A percentile compares a stretch with the other conserved stretches of the same genome.
Conservation (phyloP, 2,888 invertebrate species). For the Drosophila longiperda region DNA sequence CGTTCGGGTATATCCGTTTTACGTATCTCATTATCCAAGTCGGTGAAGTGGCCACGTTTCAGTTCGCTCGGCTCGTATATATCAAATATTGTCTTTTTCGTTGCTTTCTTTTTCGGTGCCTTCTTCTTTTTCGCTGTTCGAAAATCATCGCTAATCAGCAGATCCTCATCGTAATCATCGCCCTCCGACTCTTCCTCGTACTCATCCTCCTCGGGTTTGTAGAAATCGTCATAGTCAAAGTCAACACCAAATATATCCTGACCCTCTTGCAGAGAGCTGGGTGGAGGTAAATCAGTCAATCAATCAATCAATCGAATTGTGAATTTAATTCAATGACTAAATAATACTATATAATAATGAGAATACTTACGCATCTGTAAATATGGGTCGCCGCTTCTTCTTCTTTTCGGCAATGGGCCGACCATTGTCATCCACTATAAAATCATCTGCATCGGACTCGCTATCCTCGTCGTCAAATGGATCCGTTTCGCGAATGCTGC, state of each 20-base stretch:
- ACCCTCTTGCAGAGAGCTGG: conserved; percentile 96
- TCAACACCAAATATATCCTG: conserved; percentile 99
- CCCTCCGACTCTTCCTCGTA: conserved; percentile 91
- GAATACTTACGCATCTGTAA: conserved; percentile 92
- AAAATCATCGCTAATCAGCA: conserved; percentile 88
- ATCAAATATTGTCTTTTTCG: conserved; percentile 95
- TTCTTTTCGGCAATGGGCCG: conserved; percentile 93
- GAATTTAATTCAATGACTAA: neutral
- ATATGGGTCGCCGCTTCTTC: conserved; percentile 92
- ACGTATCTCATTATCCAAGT: conserved; percentile 95
- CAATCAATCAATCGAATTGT: conserved; percentile 1
- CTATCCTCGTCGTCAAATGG: conserved; percentile 90
- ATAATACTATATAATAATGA: neutral
- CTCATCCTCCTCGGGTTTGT: conserved; percentile 92
- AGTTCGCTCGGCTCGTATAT: conserved; percentile 99
- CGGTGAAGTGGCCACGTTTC: conserved; percentile 97
- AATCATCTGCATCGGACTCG: conserved; percentile 96
- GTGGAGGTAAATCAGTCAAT: neutral
- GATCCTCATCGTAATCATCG: conserved; percentile 92
- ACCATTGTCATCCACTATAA: conserved; percentile 98
- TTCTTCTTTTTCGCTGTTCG: conserved; percentile 90
- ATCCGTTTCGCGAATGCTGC: conserved; percentile 87
- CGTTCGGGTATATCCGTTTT: conserved; percentile 96
- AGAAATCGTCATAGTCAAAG: conserved; percentile 96
- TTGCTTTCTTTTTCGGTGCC: conserved; percentile 90